Conservation (phyloP, 2,888 invertebrate species). For the Epirrhoe tristata region DNA sequence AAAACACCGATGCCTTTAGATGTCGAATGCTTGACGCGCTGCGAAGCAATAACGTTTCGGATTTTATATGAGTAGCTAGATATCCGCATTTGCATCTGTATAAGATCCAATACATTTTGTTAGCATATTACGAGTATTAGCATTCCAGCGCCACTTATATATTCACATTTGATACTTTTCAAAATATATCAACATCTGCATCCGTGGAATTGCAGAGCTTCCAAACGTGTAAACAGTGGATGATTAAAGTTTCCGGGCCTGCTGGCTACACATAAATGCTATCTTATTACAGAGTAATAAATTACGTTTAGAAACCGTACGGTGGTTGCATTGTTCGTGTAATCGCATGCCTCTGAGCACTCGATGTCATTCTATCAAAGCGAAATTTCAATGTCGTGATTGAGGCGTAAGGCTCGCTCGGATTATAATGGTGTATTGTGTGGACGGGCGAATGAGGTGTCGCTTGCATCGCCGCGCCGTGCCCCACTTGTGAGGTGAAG, state of each 20-base stretch:
- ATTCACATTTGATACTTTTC: conserved; percentile 47
- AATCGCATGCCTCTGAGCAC: conserved; percentile 61
- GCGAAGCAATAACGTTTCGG: conserved; percentile 76
- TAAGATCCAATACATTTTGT: conserved; percentile 75
- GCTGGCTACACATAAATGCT: conserved; percentile 32
- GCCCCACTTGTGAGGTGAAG: conserved; percentile 65
- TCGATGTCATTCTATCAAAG: conserved; percentile 71
- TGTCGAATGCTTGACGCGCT: conserved; percentile 77
- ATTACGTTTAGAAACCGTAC: conserved; percentile 53
- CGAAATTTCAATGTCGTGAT: conserved; percentile 71
- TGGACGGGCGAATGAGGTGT: conserved; percentile 66
- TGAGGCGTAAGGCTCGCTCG: conserved; percentile 60
- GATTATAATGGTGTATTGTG: conserved; percentile 75
- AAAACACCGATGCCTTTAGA: conserved; percentile 70
- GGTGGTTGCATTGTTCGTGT: conserved; percentile 61
- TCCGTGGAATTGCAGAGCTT: conserved; percentile 31
- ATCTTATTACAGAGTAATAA: conserved; percentile 41
- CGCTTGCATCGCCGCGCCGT: conserved; percentile 49
- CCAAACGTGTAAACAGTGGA: conserved; percentile 33
- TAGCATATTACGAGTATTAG: conserved; percentile 76
- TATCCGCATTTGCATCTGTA: conserved; percentile 79
- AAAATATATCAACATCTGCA: conserved; percentile 19
- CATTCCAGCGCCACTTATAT: conserved; percentile 66
- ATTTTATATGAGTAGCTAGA: conserved; percentile 76
- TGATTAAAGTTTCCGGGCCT: conserved; percentile 34